These are phyloP conservation scores for Lasioglossum zephyrum DNA, from an alignment of 2,888 invertebrate genomes.

Conservation along the genomic window DNA sequence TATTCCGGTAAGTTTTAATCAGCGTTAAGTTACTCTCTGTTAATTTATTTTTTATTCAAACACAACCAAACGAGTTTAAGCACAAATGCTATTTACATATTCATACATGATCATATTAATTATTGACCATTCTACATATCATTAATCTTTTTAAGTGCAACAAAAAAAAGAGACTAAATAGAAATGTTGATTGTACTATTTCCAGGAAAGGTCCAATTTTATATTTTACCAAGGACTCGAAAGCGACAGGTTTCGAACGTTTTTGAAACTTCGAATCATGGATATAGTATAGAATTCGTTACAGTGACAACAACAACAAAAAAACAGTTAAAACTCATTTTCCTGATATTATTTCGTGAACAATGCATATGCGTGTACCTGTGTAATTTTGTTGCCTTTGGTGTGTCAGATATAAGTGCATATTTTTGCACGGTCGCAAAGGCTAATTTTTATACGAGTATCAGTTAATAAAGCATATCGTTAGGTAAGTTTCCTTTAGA, in stretches of 20 bases:
- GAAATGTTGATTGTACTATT: background rate
- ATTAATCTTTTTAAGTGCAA: slow-evolving; percentile 30
- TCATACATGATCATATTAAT: slow-evolving; percentile 33
- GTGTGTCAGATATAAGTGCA: slow-evolving; percentile 37
- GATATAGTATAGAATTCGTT: slow-evolving; percentile 7
- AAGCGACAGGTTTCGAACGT: background rate
- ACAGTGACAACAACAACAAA: background rate
- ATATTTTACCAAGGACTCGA: background rate
- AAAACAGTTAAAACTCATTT: slow-evolving; percentile 10
- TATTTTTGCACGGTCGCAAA: slow-evolving; percentile 32
- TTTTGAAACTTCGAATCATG: background rate
- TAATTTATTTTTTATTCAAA: slow-evolving; percentile 48
- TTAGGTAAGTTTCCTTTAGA: slow-evolving; percentile 55
- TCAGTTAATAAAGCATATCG: slow-evolving; percentile 57
- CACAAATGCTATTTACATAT: slow-evolving; percentile 42
- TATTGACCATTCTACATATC: slow-evolving; percentile 25
- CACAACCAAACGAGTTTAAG: slow-evolving; percentile 20
- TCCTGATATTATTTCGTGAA: slow-evolving; percentile 15
- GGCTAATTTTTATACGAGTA: slow-evolving; percentile 65
- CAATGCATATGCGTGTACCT: slow-evolving; percentile 47
- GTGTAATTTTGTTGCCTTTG: slow-evolving; percentile 49
- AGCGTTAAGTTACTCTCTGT: slow-evolving; percentile 18
- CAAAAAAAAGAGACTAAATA: background rate
- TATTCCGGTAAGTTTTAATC: slow-evolving; percentile 30
- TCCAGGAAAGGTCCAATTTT: background rate